These are phyloP conservation scores for Drosophila dunni DNA, from an alignment of 1,140 invertebrate genomes.

Conservation along the genomic window DNA sequence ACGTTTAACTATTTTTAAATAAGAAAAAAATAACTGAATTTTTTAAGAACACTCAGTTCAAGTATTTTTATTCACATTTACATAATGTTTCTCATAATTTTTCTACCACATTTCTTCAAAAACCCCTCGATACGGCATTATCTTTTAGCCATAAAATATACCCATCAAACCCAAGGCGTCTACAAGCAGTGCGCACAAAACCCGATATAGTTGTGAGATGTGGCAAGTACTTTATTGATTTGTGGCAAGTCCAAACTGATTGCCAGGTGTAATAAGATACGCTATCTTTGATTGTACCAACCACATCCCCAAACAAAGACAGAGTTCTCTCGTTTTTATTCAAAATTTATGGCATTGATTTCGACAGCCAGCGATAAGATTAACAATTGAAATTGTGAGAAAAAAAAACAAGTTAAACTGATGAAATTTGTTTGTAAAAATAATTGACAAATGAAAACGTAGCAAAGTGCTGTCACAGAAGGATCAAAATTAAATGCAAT, in stretches of 20 bases:
- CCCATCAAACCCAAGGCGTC: no score
- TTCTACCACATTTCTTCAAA: no score
- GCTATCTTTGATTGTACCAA: slow-evolving; percentile 7
- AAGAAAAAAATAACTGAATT: no score
- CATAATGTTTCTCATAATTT: no score
- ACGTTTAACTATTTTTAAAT: no score
- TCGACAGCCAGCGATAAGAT: slow-evolving; percentile 30
- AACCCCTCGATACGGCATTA: no score
- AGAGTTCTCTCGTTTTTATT: neutral
- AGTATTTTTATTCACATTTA: no score
- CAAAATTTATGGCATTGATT: slow-evolving; percentile 40
- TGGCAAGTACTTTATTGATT: slow-evolving; percentile 22
- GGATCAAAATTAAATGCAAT: slow-evolving; percentile 21
- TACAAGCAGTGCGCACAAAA: neutral
- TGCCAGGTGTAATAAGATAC: slow-evolving; percentile 25
- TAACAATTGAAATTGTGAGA: slow-evolving; percentile 14
- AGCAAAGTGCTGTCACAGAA: neutral
- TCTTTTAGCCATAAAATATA: no score
- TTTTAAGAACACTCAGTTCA: no score
- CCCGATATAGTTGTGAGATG: slow-evolving; percentile 25
- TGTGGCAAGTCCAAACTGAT: slow-evolving; percentile 28
- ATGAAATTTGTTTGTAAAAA: neutral
- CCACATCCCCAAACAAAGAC: no score
- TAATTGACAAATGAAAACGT: slow-evolving; percentile 9
- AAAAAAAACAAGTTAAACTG: neutral